These are phyloP conservation scores for Smutsia gigantea DNA, from an alignment of 2,797 vertebrate genomes.

Conservation along the genomic window DNA sequence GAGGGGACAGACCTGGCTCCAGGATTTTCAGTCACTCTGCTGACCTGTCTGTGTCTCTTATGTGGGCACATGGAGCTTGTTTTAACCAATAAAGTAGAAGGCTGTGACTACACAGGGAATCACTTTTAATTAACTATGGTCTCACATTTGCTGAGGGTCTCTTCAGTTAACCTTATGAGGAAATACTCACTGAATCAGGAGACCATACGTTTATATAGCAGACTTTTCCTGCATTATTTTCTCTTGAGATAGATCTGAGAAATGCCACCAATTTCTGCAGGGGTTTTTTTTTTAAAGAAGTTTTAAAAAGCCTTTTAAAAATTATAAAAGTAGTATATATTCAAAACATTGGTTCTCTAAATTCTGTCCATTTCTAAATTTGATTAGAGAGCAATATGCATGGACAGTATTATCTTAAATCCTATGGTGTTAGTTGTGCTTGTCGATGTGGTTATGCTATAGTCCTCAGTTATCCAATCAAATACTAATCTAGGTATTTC, in stretches of 20 bases:
- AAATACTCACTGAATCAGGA: neutral
- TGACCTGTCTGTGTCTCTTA: neutral
- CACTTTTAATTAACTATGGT: neutral
- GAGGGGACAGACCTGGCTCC: neutral
- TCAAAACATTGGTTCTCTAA: neutral
- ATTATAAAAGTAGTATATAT: neutral
- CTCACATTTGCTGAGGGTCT: neutral
- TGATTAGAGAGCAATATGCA: neutral
- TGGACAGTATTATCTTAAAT: neutral
- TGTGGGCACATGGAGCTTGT: accelerated
- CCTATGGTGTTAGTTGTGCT: too few species aligned
- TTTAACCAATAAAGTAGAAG: neutral
- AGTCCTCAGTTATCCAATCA: neutral
- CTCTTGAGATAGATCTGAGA: neutral
- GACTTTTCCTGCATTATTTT: neutral
- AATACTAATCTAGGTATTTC: neutral
- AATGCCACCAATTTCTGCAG: neutral
- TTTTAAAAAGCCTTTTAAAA: neutral
- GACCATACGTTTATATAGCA: accelerated
- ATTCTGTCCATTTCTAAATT: neutral
- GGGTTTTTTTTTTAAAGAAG: neutral
- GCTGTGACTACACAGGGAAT: neutral
- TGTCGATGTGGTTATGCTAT: too few species aligned
- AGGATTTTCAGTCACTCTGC: too few species aligned
- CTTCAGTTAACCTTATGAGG: neutral